Conservation (phyloP, 2,113 vertebrate genomes). For the Mohoua ochrocephala region DNA sequence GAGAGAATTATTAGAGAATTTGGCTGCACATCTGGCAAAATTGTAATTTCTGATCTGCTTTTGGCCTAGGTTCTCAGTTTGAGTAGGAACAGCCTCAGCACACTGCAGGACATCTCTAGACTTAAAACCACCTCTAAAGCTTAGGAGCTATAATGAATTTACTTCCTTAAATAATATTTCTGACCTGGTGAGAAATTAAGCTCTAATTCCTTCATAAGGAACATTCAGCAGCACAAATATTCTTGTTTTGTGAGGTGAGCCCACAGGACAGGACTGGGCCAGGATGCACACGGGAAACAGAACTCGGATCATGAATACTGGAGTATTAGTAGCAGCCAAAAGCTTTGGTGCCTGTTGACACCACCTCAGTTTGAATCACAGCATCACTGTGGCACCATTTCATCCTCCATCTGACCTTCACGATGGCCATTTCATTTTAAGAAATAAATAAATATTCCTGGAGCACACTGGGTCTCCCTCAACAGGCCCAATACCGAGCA, state of each 20-base stretch:
- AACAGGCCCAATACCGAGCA: not conserved
- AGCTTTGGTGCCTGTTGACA: not conserved
- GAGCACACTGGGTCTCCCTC: not conserved
- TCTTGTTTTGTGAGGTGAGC: not conserved
- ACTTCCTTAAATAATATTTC: conserved; percentile 79
- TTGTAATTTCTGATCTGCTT: not conserved
- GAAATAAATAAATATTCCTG: not conserved
- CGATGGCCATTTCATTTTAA: not conserved
- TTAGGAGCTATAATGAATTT: conserved; percentile 79
- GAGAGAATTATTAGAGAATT: not conserved
- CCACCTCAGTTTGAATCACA: not conserved
- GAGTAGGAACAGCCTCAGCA: conserved; percentile 80
- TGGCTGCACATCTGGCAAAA: not conserved
- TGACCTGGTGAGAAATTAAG: conserved; percentile 73
- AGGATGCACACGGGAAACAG: not conserved
- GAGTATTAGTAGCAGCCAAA: not conserved
- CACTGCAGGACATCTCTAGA: conserved; percentile 74
- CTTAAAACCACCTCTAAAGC: conserved; percentile 71
- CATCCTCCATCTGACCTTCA: not conserved
- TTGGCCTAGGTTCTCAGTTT: conserved; percentile 77
- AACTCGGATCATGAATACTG: not conserved
- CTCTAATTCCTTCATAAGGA: not conserved
- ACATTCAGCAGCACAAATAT: not conserved
- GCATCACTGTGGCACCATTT: not conserved
- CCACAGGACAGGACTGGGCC: not conserved